Base-by-base conservation (phyloP, 2,113 vertebrate species). In the Psilopsiagon aymara region DNA sequence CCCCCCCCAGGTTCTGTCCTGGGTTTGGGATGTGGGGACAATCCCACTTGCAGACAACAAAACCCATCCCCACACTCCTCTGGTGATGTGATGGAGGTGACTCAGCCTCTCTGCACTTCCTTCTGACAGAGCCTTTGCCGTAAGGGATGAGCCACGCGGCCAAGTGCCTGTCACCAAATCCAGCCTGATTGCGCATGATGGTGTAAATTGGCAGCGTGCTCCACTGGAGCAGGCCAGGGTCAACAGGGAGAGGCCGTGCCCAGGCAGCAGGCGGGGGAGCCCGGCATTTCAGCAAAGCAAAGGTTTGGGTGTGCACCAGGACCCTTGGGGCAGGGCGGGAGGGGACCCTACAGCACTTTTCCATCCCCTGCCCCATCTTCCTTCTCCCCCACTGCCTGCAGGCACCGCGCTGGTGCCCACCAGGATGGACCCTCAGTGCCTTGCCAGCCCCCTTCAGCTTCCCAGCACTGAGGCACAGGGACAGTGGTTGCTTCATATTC, bases 131-230 rank as follows among this genome's bases (percentile, higher is more conserved):
- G 59, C 68, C 25, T 86, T 77, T 83, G 51, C 41, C 5, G 4
- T 28, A 9, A 53, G 43, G 74, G 52, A 59, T 29, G 69, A 82
- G 66, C 33, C 47, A 47, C 49, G 35, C 0, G 0, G 80, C 21
- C 80, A 46, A 43, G 24, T 44, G 25, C 67, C 75, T 24, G 52
- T 47, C 87, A 62, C 44, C 49, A 16, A 1, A 8, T 25, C 53
- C 4, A 0, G 2, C 15, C 74, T 25, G 82, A 37, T 1, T 52
- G 60, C 1, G 3, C 1, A 1, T 1, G 39, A n/a, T 24, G 39
- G 31, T 69, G 86, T 74, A 35, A 64, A 25, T 12, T 62, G 80
- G 82, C 86, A 80, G 76, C 27, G 2, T 1, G 1, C 8, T 66
- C 44, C 15, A 35, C 76, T 15, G 74, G 37, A 24, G 23, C 2